Base-by-base conservation (phyloP, 2,888 invertebrate genomes). In the Subacronicta megacephala region DNA sequence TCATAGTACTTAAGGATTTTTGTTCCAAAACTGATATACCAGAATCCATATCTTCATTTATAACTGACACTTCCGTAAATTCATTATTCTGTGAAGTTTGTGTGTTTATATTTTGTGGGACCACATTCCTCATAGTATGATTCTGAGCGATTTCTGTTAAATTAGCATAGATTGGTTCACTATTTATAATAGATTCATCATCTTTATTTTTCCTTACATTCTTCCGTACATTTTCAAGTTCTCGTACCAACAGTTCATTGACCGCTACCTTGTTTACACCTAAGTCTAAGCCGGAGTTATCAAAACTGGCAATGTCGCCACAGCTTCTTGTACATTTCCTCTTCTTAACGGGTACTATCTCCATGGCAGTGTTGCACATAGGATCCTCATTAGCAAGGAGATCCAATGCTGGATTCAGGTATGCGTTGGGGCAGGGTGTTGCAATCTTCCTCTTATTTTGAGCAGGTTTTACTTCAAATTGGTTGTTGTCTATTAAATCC, bases 341-440 rank as follows among this genome's bases (percentile, higher is more conserved):
- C 62, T 92, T 90, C 65, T 94, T 94, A 16, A 76, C 79, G 0
- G 94, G 93, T 16, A 88, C 83, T 20, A 94, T 87, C 78, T 94
- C 94, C 94, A 94, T 94, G 6, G 87, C 90, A 0, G 88, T 94
- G 78, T 94, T 94, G 67, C 93, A 93, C 84, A 94, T 94, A 4
- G 85, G 88, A 57, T 94, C 94, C 12, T 94, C 94, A 57, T 93
- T 94, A 4, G 83, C 92, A 0, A 94, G 83, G 0, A 94, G 77
- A 55, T 94, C 94, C 1, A 94, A 60, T 0, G 90, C 94, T 5
- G 94, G 94, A 64, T 94, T 94, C 9, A 92, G 77, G 64, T 93
- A 94, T 0, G 83, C 90, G 62, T 92, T 94, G 0, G 88, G 78
- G 31, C 88, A 84, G 0, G 88, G 88, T 3, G 85, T 75, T 5